Conservation (phyloP, 2,113 vertebrate species). For the Caretta caretta region DNA sequence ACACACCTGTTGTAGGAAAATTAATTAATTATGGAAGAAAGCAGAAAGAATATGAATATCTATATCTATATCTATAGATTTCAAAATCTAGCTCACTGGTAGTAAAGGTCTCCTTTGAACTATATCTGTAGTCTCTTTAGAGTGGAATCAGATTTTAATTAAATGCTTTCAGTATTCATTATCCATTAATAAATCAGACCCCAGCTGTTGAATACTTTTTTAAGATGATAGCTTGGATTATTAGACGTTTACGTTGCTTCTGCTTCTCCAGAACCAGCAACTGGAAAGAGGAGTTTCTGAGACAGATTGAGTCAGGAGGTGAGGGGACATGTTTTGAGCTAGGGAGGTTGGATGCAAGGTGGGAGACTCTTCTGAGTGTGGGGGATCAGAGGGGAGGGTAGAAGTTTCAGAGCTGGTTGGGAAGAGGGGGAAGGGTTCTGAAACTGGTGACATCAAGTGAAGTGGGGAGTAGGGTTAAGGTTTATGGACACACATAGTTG, state of each 20-base stretch:
- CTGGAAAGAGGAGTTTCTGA: neutral
- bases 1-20: too few species aligned
- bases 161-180: neutral
- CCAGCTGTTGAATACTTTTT: neutral
- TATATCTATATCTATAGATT: neutral
- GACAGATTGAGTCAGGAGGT: neutral
- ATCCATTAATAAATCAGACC: neutral
- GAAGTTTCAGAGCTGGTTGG: neutral
- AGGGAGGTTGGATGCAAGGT: neutral
- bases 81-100: neutral
- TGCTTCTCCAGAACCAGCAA: neutral
- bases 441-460: neutral
- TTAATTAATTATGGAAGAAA: too few species aligned
- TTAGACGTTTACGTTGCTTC: neutral
- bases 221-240: neutral
- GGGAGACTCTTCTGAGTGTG: neutral
- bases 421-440: neutral
- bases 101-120: neutral
- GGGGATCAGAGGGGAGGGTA: neutral
- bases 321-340: neutral
- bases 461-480: neutral
- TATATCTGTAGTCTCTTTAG: neutral
- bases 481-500: neutral
- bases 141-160: neutral
- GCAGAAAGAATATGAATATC: too few species aligned